Percentiles rank a stretch among this genome's conserved stretches.
phyloP scores from a whole-genome alignment of 1,140 invertebrate genomes.

The Choristoneura fumiferana region DNA sequence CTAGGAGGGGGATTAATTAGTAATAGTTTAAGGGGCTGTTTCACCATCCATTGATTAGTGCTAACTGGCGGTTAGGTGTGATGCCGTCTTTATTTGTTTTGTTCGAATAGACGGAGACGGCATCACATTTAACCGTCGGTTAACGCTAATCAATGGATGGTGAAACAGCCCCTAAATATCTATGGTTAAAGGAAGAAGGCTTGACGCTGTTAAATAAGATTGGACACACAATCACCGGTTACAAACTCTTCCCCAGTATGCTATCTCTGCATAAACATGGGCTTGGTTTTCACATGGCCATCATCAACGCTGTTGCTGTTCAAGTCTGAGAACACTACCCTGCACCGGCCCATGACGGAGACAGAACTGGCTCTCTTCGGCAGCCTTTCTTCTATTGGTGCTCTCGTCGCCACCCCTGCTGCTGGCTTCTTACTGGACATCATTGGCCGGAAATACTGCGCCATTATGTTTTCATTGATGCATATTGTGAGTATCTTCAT shows the following conservation, averaged over 20 bases:
- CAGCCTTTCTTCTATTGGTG: constrained; percentile 42
- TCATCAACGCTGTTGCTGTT: constrained; percentile 45
- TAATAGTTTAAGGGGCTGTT: too few relatives aligned
- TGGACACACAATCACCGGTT: too few relatives aligned
- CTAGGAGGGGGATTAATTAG: too few relatives aligned
- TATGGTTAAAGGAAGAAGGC: too few relatives aligned
- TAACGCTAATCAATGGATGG: too few relatives aligned
- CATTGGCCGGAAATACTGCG: constrained; percentile 42
- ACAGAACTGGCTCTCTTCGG: constrained; percentile 41
- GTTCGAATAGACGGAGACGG: too few relatives aligned
- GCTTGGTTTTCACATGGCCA: constrained; percentile 42
- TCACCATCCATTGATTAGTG: too few relatives aligned
- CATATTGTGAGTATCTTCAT: constrained; percentile 37
- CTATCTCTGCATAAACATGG: constrained; percentile 32
- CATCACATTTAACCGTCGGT: too few relatives aligned
- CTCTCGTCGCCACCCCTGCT: constrained; percentile 37
- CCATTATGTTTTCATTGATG: constrained; percentile 32
- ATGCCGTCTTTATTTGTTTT: too few relatives aligned
- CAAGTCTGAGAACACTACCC: constrained; percentile 43
- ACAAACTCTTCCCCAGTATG: constrained; percentile 38
- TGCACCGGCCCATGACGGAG: constrained; percentile 41
- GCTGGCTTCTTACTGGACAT: constrained; percentile 34
- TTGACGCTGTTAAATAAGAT: too few relatives aligned
- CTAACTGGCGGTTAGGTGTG: too few relatives aligned
- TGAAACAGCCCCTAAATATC: too few relatives aligned